Evolutionary conservation across 2,113 vertebrate species (phyloP), one percentile per base, ranked within the genome.

Genomic region (Orcinus orca): DNA sequence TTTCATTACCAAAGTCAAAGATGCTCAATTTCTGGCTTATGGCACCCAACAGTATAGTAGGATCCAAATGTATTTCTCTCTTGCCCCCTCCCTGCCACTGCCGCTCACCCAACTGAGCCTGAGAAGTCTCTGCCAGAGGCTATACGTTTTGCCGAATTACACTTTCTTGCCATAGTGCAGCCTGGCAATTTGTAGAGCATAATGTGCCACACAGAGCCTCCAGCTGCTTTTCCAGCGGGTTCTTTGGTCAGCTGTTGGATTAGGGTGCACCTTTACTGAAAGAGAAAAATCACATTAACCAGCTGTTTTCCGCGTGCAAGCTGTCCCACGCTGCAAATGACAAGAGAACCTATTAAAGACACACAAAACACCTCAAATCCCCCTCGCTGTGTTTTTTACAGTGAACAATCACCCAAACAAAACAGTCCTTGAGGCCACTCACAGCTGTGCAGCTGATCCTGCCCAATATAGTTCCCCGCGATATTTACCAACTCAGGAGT

Each of bases 1-100:
- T 92, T 83, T 97, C 85, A 81, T 71, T 62, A 95, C 36, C 68
- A 25, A 86, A 53, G 65, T 33, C 73, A 89, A n/a, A 83, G n/a
- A 63, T n/a, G 26, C 50, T 81, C 58, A 10, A 3, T 76, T 88
- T 88, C 71, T 84, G 31, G 2, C 14, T 93, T 4, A 25, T 7
- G 31, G 70, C 3, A 3, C 41, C 33, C 29, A 23, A 63, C 9
- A 41, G 23, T 6, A 60, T 0, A 18, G 58, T 3, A 73, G 74
- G 65, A 20, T 26, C 25, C 41, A 15, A 11, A 8, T 20, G 23
- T 29, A 2, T 33, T 26, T 88, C 73, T 55, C 71, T 53, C 65
- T 53, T n/a, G 9, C 2, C 36, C 41, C 1, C 20, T 62, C 26
- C 60, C 63, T 14, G 21, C 23, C 67, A 20, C 36, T 70, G 76